Conservation (phyloP, 2,113 vertebrate genomes). For the Scartelaos histophorus region DNA sequence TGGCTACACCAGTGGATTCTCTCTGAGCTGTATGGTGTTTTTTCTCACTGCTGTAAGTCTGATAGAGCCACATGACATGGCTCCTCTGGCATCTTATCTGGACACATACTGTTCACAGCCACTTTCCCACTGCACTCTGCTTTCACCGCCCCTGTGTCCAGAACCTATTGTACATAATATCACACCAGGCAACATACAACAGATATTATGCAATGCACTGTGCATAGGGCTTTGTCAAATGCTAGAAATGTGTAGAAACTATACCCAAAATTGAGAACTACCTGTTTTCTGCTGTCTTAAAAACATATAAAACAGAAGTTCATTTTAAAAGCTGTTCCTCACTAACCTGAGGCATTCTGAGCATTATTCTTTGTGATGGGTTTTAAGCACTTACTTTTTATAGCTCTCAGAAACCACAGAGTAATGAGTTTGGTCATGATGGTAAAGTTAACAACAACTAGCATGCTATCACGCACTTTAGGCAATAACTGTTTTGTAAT, state of each 20-base stretch:
- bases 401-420: too few species aligned
- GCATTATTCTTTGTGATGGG: too few species aligned
- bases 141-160: slow-evolving; percentile 11
- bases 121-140: slow-evolving; percentile 8
- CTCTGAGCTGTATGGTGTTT: slow-evolving; percentile 98
- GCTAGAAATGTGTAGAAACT: neutral
- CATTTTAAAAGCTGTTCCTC: too few species aligned
- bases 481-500: too few species aligned
- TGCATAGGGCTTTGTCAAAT: neutral
- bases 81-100: slow-evolving; percentile 34
- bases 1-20: slow-evolving; percentile 96
- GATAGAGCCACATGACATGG: slow-evolving; percentile 25
- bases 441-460: too few species aligned
- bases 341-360: too few species aligned
- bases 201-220: neutral
- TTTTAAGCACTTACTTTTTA: too few species aligned
- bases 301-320: too few species aligned
- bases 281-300: too few species aligned
- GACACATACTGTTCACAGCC: slow-evolving; percentile 28
- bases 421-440: too few species aligned
- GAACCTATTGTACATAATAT: neutral
- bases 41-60: slow-evolving; percentile 90
- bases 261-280: neutral
- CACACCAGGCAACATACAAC: neutral
- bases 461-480: too few species aligned